Conservation (phyloP, 1,140 invertebrate genomes). For the Diorhabda elongata region DNA sequence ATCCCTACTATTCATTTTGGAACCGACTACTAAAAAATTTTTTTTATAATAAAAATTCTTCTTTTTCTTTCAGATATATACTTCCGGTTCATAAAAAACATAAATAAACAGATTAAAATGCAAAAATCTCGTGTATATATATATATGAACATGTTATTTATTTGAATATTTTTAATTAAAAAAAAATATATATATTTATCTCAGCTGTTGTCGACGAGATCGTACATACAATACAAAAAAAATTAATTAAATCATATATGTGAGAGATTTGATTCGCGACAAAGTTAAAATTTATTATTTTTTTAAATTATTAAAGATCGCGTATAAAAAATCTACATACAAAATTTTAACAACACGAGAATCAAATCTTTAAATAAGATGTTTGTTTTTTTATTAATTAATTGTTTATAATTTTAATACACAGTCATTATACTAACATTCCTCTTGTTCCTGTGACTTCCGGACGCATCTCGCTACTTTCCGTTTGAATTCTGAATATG, state of each 20-base stretch:
- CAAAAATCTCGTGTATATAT: neutral
- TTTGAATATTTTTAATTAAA: neutral
- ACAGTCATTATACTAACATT: conserved; percentile 63
- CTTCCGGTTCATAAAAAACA: too few species aligned
- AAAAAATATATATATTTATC: neutral
- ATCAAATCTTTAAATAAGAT: conserved; percentile 7
- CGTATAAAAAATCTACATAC: conserved; percentile 12
- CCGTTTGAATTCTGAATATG: conserved; percentile 94
- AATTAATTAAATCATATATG: too few species aligned
- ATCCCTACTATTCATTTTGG: too few species aligned
- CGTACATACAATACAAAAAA: neutral
- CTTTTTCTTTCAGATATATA: too few species aligned
- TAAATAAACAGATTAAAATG: too few species aligned
- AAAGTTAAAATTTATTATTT: too few species aligned
- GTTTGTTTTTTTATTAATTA: neutral
- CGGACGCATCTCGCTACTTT: conserved; percentile 96
- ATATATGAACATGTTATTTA: neutral
- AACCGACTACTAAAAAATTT: too few species aligned
- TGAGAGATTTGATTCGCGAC: too few species aligned
- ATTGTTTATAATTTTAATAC: conserved; percentile 17
- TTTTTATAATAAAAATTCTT: too few species aligned
- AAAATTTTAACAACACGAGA: conserved; percentile 12
- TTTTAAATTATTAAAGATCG: neutral
- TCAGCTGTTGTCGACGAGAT: conserved; percentile 15
- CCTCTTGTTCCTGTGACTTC: conserved; percentile 99